These are phyloP conservation scores for Brachionus manjavacas DNA, from an alignment of 1,140 invertebrate species.

Conservation along the genomic window DNA sequence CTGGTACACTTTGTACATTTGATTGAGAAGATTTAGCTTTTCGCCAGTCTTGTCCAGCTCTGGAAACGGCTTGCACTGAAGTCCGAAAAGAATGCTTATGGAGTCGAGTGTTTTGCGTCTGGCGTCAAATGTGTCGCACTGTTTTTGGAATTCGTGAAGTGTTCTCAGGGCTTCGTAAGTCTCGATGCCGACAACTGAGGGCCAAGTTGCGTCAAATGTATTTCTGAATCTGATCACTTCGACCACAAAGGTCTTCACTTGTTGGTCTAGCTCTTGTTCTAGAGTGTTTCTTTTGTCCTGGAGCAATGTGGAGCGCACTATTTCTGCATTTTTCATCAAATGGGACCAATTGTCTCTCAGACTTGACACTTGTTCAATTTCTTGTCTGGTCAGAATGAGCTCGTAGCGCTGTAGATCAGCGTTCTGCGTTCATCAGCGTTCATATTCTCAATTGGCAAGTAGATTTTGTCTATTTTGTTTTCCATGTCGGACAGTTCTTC, in stretches of 20 bases:
- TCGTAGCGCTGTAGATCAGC: too few relatives aligned
- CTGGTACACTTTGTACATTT: too few relatives aligned
- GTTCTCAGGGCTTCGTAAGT: constrained; percentile 53
- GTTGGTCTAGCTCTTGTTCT: constrained; percentile 58
- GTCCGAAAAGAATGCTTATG: constrained; percentile 57
- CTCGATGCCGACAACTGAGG: constrained; percentile 53
- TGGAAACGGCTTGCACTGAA: constrained; percentile 55
- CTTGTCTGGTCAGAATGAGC: too few relatives aligned
- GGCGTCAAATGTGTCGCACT: constrained; percentile 51
- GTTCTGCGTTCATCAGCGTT: too few relatives aligned
- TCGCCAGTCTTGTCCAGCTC: constrained; percentile 57
- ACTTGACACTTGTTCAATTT: too few relatives aligned
- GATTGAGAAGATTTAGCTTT: constrained; percentile 54
- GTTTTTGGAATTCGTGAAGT: constrained; percentile 54
- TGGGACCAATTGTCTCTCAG: too few relatives aligned
- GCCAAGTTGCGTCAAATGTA: constrained; percentile 57
- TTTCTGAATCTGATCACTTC: constrained; percentile 58
- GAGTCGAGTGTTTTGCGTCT: constrained; percentile 56
- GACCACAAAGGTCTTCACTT: constrained; percentile 58
- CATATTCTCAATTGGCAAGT: too few relatives aligned
- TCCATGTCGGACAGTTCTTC: too few relatives aligned
- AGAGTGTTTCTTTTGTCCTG: constrained; percentile 54
- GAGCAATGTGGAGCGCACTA: constrained; percentile 51
- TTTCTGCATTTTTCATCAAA: constrained; percentile 51
- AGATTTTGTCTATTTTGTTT: too few relatives aligned